Evolutionary conservation across 1,140 invertebrate genomes (phyloP).

Genomic region (Drosophila murphyi): DNA sequence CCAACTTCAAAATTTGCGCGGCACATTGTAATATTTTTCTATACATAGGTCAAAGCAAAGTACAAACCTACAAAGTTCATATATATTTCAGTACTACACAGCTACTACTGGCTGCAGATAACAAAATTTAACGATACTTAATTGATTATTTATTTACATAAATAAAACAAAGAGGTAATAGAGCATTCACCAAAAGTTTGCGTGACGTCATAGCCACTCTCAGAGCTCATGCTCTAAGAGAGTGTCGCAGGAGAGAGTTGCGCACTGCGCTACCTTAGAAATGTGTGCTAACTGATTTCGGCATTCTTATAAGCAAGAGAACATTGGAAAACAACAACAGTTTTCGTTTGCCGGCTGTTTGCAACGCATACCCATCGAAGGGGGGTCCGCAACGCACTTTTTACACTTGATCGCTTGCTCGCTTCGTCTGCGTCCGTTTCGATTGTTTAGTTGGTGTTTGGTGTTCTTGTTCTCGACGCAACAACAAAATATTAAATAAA

Average conservation of each 20-base stretch:
- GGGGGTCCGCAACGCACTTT: conserved; percentile 23
- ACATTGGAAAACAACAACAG: conserved; percentile 43
- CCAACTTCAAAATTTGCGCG: neutral
- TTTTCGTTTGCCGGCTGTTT: conserved; percentile 54
- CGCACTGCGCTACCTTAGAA: conserved; percentile 17
- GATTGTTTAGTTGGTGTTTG: conserved; percentile 13
- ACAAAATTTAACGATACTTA: neutral
- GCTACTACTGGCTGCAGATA: neutral
- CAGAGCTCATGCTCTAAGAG: conserved; percentile 9
- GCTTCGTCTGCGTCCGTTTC: conserved; percentile 3
- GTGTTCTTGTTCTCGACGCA: conserved; percentile 20
- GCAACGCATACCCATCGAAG: conserved; percentile 31
- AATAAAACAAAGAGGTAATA: neutral
- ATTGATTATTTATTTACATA: neutral
- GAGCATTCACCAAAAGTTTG: too few species aligned
- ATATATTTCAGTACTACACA: neutral
- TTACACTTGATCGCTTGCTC: conserved; percentile 25
- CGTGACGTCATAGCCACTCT: conserved; percentile 23
- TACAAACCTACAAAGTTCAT: neutral
- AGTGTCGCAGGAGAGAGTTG: neutral
- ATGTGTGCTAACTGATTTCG: conserved; percentile 7
- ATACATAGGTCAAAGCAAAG: neutral
- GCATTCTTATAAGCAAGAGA: conserved; percentile 52
- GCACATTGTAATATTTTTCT: neutral
- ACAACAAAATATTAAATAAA: conserved; percentile 24